phyloP scores from a whole-genome alignment of 2,113 vertebrate genomes.

The Callospermophilus lateralis region DNA sequence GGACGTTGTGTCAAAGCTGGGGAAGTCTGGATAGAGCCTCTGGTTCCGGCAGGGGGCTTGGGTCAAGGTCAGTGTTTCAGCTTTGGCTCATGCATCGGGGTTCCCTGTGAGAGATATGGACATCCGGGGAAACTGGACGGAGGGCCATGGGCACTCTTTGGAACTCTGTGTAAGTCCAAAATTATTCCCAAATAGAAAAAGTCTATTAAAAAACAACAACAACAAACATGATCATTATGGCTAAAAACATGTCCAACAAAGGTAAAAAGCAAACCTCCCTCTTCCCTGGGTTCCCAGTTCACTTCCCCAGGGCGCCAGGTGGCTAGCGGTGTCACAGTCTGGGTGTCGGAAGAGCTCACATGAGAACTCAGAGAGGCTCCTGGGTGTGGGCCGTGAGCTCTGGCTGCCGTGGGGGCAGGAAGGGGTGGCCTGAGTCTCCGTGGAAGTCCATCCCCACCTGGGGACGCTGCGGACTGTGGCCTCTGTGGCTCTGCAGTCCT shows the following conservation, averaged over 20 bases:
- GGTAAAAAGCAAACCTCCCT: background rate
- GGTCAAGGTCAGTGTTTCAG: background rate
- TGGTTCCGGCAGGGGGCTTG: background rate
- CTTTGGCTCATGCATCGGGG: background rate
- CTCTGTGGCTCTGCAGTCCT: background rate
- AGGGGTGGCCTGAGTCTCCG: background rate
- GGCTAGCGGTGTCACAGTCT: slow-evolving; percentile 30
- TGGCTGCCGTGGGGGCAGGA: too few species aligned
- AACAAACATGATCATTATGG: background rate
- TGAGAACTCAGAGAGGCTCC: slow-evolving; percentile 86
- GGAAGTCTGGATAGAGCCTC: background rate
- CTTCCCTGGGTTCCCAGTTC: background rate
- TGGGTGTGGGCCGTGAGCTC: background rate
- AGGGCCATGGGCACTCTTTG: background rate
- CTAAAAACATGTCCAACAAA: background rate
- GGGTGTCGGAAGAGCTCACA: slow-evolving; percentile 93
- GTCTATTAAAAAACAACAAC: background rate
- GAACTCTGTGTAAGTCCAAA: background rate
- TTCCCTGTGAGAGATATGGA: background rate
- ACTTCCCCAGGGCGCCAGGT: background rate
- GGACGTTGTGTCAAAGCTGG: background rate
- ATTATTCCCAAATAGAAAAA: background rate
- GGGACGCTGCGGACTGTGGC: background rate
- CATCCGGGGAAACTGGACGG: too few species aligned
- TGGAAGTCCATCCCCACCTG: background rate